Evolutionary conservation across 2,888 invertebrate genomes (phyloP), one percentile per base, ranked within the genome.

Genomic region (Caenorhabditis sulstoni): DNA sequence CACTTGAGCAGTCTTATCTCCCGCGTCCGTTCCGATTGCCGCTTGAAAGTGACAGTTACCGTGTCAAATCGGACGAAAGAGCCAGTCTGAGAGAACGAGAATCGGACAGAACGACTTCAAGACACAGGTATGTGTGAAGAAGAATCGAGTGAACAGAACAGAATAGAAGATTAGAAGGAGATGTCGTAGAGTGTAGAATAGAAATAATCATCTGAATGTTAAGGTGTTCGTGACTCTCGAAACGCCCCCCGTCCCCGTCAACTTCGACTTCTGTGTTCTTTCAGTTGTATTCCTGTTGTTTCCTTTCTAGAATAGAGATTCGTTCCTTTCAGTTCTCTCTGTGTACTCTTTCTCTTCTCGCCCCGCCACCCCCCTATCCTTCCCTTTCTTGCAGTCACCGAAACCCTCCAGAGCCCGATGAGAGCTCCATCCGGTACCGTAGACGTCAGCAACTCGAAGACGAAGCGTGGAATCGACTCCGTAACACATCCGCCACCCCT

Each of bases 1-100:
- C 88, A 14, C 76, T 90, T 59, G 90, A 90, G 76, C 83, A 86
- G 57, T 84, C 86, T 11, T 90, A 90, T 77, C 81, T 90, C 12
- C 88, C 90, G 9, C 67, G 67, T 71, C 88, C 68, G 59, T 90
- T 77, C 81, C 74, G 84, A 66, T 62, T 82, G 49, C 85, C 82
- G 11, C 39, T 84, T 70, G 84, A 84, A 61, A 84, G 84, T 68
- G 84, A 84, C 52, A 82, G 75, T 49, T 83, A 80, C 59, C 82
- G 84, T 12, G 75, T 71, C 22, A 78, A 81, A 55, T 41, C 76
- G 0, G 81, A 77, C 9, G 76, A 81, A 35, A 61, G 66, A 53
- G 59, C 45, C 1, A 70, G 53, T 61, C 37, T 62, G 62, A 53
- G 71, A 67, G 81, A 77, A 16, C 61, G 76, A 44, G 61, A 77